phyloP scores from a whole-genome alignment of 2,797 vertebrate genomes.

The Coreius guichenoti region DNA sequence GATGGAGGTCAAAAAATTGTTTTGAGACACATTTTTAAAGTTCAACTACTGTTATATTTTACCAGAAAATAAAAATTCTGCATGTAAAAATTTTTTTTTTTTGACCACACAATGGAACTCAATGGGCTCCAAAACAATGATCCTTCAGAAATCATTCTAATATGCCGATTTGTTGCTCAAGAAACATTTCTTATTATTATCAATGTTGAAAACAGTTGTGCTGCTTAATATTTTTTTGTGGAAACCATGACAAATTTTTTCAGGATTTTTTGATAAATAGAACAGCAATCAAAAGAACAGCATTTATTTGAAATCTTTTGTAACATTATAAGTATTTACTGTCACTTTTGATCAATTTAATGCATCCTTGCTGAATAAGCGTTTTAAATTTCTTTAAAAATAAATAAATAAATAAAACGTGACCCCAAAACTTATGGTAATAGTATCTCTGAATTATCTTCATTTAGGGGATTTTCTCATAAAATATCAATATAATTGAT shows the following conservation, averaged over 20 bases:
- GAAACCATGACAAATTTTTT: background rate
- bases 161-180: background rate
- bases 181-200: background rate
- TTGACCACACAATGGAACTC: background rate
- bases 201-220: background rate
- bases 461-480: background rate
- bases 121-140: background rate
- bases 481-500: background rate
- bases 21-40: background rate
- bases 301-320: background rate
- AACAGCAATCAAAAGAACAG: background rate
- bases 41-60: background rate
- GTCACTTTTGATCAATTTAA: background rate
- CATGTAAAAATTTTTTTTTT: background rate
- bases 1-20: background rate
- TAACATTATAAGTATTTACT: background rate
- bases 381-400: too few relatives aligned
- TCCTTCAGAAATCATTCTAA: background rate
- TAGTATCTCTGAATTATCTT: background rate
- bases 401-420: too few relatives aligned
- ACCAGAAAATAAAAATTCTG: background rate
- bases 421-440: background rate
- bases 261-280: background rate
- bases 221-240: background rate
- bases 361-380: background rate